Conservation (phyloP, 2,113 vertebrate genomes). For the Takifugu bimaculatus region DNA sequence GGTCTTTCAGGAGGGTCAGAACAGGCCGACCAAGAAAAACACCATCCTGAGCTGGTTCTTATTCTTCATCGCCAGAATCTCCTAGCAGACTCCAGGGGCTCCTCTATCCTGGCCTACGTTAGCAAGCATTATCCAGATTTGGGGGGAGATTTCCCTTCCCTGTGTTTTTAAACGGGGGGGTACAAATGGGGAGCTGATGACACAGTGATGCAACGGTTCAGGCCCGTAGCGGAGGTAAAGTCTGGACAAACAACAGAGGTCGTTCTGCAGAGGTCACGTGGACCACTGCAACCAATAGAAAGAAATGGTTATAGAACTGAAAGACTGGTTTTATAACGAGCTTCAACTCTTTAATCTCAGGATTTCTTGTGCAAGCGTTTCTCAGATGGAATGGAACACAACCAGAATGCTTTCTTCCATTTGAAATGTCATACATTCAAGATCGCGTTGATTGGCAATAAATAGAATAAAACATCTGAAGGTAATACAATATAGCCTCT, state of each 20-base stretch:
- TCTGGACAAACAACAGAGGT: constrained; percentile 22
- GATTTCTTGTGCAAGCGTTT: background rate
- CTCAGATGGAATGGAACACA: constrained; percentile 25
- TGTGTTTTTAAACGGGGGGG: constrained; percentile 53
- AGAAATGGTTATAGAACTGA: too few relatives aligned
- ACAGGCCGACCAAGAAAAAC: too few relatives aligned
- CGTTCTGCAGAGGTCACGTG: too few relatives aligned
- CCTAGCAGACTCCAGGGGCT: too few relatives aligned
- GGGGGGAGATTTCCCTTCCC: constrained; percentile 44
- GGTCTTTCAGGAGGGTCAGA: too few relatives aligned
- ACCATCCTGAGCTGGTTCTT: too few relatives aligned
- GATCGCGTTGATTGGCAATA: constrained; percentile 46
- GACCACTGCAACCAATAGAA: too few relatives aligned
- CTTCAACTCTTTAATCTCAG: background rate
- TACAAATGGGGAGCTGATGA: constrained; percentile 71
- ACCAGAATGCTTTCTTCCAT: constrained; percentile 23
- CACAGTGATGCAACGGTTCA: constrained; percentile 66
- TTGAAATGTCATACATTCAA: constrained; percentile 41
- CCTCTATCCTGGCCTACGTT: too few relatives aligned
- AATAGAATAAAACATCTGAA: constrained; percentile 61
- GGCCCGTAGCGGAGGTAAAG: constrained; percentile 38
- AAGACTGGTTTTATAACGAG: background rate
- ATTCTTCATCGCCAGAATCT: too few relatives aligned
- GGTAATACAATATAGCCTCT: constrained; percentile 52
- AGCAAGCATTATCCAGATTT: background rate